Evolutionary conservation across 2,888 invertebrate species (phyloP), one percentile per base, ranked within the genome.

Genomic region (Anagyrus pseudococci): DNA sequence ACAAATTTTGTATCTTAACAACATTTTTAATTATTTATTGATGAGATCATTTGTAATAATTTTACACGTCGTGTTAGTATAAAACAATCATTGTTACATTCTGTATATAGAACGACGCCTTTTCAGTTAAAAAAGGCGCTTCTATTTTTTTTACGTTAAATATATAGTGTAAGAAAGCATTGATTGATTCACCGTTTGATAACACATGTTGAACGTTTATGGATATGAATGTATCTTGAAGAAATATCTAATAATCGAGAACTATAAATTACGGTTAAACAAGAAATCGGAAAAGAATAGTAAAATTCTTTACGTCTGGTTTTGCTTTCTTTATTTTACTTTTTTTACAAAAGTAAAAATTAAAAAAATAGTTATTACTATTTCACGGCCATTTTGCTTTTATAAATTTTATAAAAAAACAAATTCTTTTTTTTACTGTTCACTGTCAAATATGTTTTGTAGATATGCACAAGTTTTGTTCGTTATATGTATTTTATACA

Each of bases 81-180:
- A 61, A 61, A 56, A 49, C 59, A 62, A 49, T 29, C 19, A 48
- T 66, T 66, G 66, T 66, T 66, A 66, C 55, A 55, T 55, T 62
- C 52, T 66, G 58, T 66, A 62, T 20, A 58, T 59, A 62, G 55
- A 65, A 54, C 40, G 44, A 61, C 22, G 49, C 37, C 52, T 13
- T 62, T 62, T 59, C 47, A 22, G 54, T 19, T 49, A 25, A 20
- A 29, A 41, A 22, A 61, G 54, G 50, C 65, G 37, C 50, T 61
- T 65, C 46, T 65, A 58, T 61, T 65, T 65, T 64, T 65, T n/a
- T 65, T 61, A 58, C 44, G 29, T 65, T 66, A 56, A 43, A 46
- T 47, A 56, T 54, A 58, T 58, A 46, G 53, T 58, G 43, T 58
- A 46, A 59, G 23, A 61, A 40, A 26, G 17, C 48, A 60, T 60